Conservation (phyloP, 1,140 invertebrate species). For the Reticulitermes speratus region DNA sequence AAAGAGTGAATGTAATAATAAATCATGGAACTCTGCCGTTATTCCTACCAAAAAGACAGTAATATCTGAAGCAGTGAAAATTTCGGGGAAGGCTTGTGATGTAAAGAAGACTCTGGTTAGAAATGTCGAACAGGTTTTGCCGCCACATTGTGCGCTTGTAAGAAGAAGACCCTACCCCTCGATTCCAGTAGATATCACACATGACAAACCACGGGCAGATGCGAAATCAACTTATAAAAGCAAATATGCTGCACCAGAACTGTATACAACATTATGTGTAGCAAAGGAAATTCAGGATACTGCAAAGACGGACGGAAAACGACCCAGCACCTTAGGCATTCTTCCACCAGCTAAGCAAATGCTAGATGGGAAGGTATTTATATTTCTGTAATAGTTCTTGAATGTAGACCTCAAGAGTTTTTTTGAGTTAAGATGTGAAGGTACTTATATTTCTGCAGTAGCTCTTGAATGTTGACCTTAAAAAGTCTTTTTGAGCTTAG, state of each 20-base stretch:
- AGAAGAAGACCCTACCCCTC: not conserved
- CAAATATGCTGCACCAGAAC: constrained; percentile 18
- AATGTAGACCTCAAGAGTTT: too few species aligned
- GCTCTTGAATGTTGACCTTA: too few species aligned
- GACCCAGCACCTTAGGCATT: not conserved
- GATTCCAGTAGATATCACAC: not conserved
- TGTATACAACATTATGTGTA: not conserved
- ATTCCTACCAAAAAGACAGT: not conserved
- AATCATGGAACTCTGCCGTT: not conserved
- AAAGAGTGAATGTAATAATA: not conserved
- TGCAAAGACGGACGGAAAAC: not conserved
- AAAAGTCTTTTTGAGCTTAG: too few species aligned
- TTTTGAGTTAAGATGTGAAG: not conserved
- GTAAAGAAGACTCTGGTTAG: not conserved
- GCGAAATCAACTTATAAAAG: constrained; percentile 5
- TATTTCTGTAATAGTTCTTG: not conserved
- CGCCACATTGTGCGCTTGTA: not conserved
- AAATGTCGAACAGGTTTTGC: not conserved
- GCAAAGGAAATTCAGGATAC: constrained; percentile 24
- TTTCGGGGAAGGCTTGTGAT: not conserved
- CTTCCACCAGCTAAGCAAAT: not conserved
- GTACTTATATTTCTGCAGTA: not conserved
- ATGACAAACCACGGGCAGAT: constrained; percentile 22
- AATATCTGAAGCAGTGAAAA: not conserved
- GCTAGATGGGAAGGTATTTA: not conserved